Evolutionary conservation across 2,113 vertebrate genomes (phyloP).

Genomic region (Aramus guarauna): DNA sequence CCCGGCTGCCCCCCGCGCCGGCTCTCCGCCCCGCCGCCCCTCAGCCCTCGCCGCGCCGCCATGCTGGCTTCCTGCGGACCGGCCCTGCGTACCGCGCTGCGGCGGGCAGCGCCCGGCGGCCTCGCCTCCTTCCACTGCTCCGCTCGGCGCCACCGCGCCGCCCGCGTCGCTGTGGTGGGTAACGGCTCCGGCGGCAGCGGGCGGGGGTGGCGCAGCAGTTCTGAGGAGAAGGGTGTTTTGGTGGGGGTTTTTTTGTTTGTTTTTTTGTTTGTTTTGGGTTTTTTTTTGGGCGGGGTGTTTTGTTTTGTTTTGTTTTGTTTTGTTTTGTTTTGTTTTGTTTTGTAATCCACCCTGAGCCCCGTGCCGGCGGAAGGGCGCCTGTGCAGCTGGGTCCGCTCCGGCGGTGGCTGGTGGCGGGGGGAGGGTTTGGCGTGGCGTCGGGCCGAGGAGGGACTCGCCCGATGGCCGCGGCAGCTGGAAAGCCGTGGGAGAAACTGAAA

Average conservation of each 20-base stretch:
- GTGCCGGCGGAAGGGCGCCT: too few relatives aligned
- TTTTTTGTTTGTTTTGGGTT: too few relatives aligned
- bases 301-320: too few relatives aligned
- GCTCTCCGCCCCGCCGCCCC: neutral
- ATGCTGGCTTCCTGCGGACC: neutral
- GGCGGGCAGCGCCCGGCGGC: neutral
- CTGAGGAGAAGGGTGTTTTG: neutral
- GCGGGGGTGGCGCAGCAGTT: neutral
- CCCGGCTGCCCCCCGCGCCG: too few relatives aligned
- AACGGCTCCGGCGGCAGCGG: neutral
- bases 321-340: too few relatives aligned
- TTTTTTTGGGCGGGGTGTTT: too few relatives aligned
- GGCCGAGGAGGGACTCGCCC: neutral
- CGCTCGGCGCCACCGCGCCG: neutral
- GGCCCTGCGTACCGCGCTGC: neutral
- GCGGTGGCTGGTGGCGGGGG: neutral
- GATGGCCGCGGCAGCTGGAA: neutral
- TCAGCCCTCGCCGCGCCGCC: neutral
- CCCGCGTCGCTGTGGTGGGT: conserved; percentile 76
- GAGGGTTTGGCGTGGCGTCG: neutral
- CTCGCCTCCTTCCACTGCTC: conserved; percentile 56
- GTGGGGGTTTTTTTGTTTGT: too few relatives aligned
- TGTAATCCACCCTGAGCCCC: neutral
- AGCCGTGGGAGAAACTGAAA: neutral
- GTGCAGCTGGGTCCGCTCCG: neutral